Evolutionary conservation across 2,888 invertebrate genomes (phyloP).

Genomic region (Lochmaea crataegi): DNA sequence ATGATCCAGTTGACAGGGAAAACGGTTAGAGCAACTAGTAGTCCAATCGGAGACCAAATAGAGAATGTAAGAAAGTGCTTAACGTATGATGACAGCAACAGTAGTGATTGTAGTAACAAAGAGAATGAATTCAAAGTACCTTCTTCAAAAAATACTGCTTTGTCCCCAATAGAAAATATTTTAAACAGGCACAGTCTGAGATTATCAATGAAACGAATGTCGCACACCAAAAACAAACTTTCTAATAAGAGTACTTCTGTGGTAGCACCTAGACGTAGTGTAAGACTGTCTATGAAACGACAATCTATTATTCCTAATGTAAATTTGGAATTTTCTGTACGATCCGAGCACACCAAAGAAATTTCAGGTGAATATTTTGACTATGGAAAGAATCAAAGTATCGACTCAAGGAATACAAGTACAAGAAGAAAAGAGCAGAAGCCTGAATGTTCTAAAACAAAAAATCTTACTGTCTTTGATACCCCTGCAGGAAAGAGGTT

Average conservation of each 20-base stretch:
- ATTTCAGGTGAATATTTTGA: conserved; percentile 25
- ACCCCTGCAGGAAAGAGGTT: conserved; percentile 37
- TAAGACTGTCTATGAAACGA: conserved; percentile 40
- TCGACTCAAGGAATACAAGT: conserved; percentile 12
- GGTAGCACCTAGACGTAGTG: background rate
- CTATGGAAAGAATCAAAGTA: conserved; percentile 4
- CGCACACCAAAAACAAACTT: background rate
- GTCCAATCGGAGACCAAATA: conserved; percentile 48
- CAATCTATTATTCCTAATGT: too few relatives aligned
- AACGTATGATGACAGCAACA: conserved; percentile 36
- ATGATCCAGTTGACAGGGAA: conserved; percentile 48
- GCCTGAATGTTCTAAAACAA: background rate
- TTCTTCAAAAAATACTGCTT: conserved; percentile 28
- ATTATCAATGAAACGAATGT: conserved; percentile 41
- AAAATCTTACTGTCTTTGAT: conserved; percentile 25
- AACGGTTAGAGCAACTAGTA: conserved; percentile 50
- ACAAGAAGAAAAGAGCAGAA: background rate
- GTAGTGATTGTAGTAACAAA: background rate
- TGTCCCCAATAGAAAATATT: conserved; percentile 43
- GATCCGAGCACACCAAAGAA: background rate
- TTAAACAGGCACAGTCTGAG: conserved; percentile 44
- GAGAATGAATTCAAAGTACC: conserved; percentile 50
- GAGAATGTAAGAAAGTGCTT: conserved; percentile 36
- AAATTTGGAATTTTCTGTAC: too few relatives aligned
- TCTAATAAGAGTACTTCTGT: background rate